Percentiles rank a stretch among this genome's conserved stretches.
phyloP scores from a whole-genome alignment of 2,797 vertebrate species.

The Melanotaenia parkinsoni region DNA sequence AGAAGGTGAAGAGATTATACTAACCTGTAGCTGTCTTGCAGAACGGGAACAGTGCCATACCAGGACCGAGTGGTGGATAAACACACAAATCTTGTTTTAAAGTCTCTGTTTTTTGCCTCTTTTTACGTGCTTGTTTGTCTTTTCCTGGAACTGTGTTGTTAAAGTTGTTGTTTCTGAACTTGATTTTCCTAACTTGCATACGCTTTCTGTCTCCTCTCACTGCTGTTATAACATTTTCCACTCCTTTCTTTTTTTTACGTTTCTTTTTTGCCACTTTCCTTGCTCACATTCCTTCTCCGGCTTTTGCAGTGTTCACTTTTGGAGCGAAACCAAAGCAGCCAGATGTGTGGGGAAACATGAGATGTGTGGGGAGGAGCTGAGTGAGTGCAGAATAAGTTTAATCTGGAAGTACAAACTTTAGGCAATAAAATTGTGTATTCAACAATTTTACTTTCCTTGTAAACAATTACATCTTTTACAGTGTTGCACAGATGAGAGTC shows the following conservation, averaged over 20 bases:
- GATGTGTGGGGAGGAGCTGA: slow-evolving; percentile 54
- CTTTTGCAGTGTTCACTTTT: slow-evolving; percentile 61
- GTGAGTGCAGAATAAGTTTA: slow-evolving; percentile 18
- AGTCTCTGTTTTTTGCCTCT: slow-evolving; percentile 17
- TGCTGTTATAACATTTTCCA: slow-evolving; percentile 47
- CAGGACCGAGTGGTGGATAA: slow-evolving; percentile 54
- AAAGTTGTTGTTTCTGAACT: slow-evolving; percentile 29
- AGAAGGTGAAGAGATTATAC: slow-evolving; percentile 54
- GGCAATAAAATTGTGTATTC: not conserved
- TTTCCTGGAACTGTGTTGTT: slow-evolving; percentile 35
- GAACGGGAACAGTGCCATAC: slow-evolving; percentile 74
- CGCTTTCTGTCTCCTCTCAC: slow-evolving; percentile 12
- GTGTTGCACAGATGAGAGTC: not conserved
- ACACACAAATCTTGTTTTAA: slow-evolving; percentile 50
- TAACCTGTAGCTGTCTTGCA: slow-evolving; percentile 80
- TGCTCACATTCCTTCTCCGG: slow-evolving; percentile 25
- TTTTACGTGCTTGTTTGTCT: slow-evolving; percentile 22
- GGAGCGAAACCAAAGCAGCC: slow-evolving; percentile 65
- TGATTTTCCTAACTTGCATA: slow-evolving; percentile 29
- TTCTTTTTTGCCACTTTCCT: slow-evolving; percentile 5
- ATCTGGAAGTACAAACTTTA: not conserved
- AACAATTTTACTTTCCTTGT: not conserved
- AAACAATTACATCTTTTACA: not conserved
- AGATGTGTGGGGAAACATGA: slow-evolving; percentile 72
- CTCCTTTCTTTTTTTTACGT: slow-evolving; percentile 34